These are phyloP conservation scores for Pseudopleuronectes americanus DNA, from an alignment of 2,797 vertebrate species.

Conservation along the genomic window DNA sequence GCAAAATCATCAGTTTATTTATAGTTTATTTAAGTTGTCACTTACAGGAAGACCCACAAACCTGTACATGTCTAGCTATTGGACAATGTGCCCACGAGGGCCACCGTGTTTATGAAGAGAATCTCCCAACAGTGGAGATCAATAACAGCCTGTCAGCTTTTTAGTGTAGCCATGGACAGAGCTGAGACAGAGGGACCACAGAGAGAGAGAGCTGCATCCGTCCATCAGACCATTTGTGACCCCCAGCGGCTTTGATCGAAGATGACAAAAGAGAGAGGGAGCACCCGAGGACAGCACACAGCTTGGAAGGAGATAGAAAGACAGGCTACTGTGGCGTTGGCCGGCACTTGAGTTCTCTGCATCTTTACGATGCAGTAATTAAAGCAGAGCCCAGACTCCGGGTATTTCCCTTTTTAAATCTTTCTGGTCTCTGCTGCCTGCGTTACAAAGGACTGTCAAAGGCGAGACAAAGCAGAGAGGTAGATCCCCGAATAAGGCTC, in stretches of 20 bases:
- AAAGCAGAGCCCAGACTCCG: slow-evolving; percentile 44
- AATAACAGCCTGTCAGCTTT: slow-evolving; percentile 75
- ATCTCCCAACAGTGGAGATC: slow-evolving; percentile 67
- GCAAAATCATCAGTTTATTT: too few species aligned
- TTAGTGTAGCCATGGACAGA: slow-evolving; percentile 58
- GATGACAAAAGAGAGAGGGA: slow-evolving; percentile 65
- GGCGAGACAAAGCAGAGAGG: slow-evolving; percentile 38
- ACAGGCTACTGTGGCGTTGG: slow-evolving; percentile 33
- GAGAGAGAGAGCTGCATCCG: slow-evolving; percentile 51
- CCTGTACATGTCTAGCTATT: slow-evolving; percentile 4
- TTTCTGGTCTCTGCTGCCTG: slow-evolving; percentile 29
- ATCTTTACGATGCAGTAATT: slow-evolving; percentile 57
- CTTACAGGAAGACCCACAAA: slow-evolving; percentile 2
- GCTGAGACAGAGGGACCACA: slow-evolving; percentile 56
- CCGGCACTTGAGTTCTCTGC: slow-evolving; percentile 25
- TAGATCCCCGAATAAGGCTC: slow-evolving; percentile 48
- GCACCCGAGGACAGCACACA: slow-evolving; percentile 28
- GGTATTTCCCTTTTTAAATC: slow-evolving; percentile 42
- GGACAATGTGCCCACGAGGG: slow-evolving; percentile 23
- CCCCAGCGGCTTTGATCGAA: slow-evolving; percentile 68
- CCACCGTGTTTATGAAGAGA: slow-evolving; percentile 42
- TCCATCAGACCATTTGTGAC: slow-evolving; percentile 63
- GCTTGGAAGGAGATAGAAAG: slow-evolving; percentile 24
- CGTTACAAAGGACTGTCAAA: slow-evolving; percentile 55
- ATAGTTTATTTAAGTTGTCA: background rate